Evolutionary conservation across 23 tunicate species (phyloP).

Genomic region (Halocynthia aurantium): DNA sequence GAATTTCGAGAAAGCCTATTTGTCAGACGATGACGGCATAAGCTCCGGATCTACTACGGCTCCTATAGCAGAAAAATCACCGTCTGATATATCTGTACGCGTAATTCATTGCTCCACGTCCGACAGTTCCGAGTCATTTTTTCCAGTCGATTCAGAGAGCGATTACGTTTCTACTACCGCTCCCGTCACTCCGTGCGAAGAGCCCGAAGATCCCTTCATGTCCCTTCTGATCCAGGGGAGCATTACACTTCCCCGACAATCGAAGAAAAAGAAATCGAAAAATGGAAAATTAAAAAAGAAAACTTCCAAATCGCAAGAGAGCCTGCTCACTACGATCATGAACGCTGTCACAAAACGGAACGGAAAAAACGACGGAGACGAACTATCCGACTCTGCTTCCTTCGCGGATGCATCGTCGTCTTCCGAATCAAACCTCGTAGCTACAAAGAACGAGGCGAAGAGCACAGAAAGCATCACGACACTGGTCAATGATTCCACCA

Average conservation of each 20-base stretch:
- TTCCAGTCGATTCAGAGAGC: neutral
- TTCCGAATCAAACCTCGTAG: neutral
- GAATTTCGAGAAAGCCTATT: neutral
- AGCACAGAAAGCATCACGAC: neutral
- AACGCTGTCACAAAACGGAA: slow-evolving; percentile 17
- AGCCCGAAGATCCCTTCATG: neutral
- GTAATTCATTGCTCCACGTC: slow-evolving; percentile 14
- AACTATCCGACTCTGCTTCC: slow-evolving; percentile 4
- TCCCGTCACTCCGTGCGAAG: neutral
- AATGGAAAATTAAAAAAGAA: neutral
- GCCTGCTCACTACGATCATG: slow-evolving; percentile 16
- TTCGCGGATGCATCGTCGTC: neutral
- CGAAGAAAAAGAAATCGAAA: neutral
- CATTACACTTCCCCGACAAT: slow-evolving; percentile 17
- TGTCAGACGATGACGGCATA: slow-evolving; percentile 10
- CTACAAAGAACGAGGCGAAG: neutral
- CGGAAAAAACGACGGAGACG: slow-evolving; percentile 5
- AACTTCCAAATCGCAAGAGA: slow-evolving; percentile 16
- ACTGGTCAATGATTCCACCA: neutral
- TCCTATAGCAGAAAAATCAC: too few relatives aligned
- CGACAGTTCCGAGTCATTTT: slow-evolving; percentile 17
- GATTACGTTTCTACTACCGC: neutral
- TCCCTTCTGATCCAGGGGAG: neutral
- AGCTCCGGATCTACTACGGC: neutral
- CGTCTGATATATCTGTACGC: neutral